Evolutionary conservation across 2,888 invertebrate genomes (phyloP).

Genomic region (Thelaira solivaga): DNA sequence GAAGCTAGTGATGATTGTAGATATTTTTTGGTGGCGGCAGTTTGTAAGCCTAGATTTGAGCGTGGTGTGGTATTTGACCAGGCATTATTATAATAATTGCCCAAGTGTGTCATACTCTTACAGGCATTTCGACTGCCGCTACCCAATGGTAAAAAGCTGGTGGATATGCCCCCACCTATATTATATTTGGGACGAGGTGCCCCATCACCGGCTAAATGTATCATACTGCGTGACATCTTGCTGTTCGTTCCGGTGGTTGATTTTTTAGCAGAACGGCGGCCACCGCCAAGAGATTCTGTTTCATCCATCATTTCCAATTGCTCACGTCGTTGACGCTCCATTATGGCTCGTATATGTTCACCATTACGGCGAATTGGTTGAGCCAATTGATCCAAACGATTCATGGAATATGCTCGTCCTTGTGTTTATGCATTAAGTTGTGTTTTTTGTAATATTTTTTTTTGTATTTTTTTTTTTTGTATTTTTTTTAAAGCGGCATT

Average conservation of each 20-base stretch:
- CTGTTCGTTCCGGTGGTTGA: constrained; percentile 66
- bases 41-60: constrained; percentile 74
- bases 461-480: constrained; percentile 4
- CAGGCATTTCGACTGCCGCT: constrained; percentile 75
- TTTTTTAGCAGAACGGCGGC: constrained; percentile 63
- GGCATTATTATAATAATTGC: constrained; percentile 66
- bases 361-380: constrained; percentile 82
- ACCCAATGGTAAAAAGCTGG: constrained; percentile 73
- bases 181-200: constrained; percentile 64
- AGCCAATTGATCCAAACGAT: constrained; percentile 91
- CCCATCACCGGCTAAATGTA: constrained; percentile 79
- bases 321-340: constrained; percentile 76
- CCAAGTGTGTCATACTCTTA: constrained; percentile 79
- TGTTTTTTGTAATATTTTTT: background rate
- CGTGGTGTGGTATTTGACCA: constrained; percentile 71
- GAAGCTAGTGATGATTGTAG: constrained; percentile 76
- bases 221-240: constrained; percentile 84
- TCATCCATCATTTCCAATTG: constrained; percentile 75
- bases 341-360: constrained; percentile 76
- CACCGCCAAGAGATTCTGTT: constrained; percentile 72
- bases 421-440: background rate
- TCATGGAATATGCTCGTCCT: constrained; percentile 96
- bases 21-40: constrained; percentile 76
- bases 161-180: constrained; percentile 72
- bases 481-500: constrained; percentile 58